These are phyloP conservation scores for Tetrapedia diversipes DNA, from an alignment of 2,888 invertebrate genomes.

Conservation along the genomic window DNA sequence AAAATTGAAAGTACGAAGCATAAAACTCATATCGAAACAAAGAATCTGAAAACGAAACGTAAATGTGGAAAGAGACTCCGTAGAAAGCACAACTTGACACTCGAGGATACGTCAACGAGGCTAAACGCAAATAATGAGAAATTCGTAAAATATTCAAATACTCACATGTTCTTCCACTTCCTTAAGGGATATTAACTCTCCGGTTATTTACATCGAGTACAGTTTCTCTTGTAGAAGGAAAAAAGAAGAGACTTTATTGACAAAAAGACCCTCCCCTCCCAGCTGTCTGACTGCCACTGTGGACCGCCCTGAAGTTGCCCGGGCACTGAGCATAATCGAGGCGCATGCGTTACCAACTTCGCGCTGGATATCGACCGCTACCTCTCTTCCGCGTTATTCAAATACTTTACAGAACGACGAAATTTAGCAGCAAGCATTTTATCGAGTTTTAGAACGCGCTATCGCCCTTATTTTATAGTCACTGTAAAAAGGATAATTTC, in stretches of 20 bases:
- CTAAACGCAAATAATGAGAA: not conserved
- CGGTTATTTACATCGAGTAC: conserved; percentile 54
- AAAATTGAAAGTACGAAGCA: not conserved
- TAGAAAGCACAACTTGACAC: conserved; percentile 31
- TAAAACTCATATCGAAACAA: not conserved
- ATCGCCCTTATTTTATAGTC: not conserved
- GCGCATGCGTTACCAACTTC: conserved; percentile 70
- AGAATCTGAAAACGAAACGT: not conserved
- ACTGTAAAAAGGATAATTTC: conserved; percentile 21
- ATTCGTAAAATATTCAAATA: not conserved
- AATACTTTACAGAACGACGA: conserved; percentile 46
- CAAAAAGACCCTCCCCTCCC: conserved; percentile 48
- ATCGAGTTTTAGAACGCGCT: conserved; percentile 10
- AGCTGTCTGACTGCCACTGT: conserved; percentile 67
- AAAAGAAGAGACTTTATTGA: conserved; percentile 26
- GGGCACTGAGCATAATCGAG: conserved; percentile 24
- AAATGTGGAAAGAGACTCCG: not conserved
- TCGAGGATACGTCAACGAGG: conserved; percentile 15
- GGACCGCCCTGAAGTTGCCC: conserved; percentile 67
- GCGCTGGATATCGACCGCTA: conserved; percentile 64
- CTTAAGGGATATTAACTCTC: conserved; percentile 4
- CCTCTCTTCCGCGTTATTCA: conserved; percentile 45
- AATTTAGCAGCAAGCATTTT: conserved; percentile 14
- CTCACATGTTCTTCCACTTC: conserved; percentile 36
- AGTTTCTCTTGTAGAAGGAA: conserved; percentile 23